Conservation (phyloP, 30 jellyfish, hydroid and myxozoan species). For the Cassiopea xamachana region DNA sequence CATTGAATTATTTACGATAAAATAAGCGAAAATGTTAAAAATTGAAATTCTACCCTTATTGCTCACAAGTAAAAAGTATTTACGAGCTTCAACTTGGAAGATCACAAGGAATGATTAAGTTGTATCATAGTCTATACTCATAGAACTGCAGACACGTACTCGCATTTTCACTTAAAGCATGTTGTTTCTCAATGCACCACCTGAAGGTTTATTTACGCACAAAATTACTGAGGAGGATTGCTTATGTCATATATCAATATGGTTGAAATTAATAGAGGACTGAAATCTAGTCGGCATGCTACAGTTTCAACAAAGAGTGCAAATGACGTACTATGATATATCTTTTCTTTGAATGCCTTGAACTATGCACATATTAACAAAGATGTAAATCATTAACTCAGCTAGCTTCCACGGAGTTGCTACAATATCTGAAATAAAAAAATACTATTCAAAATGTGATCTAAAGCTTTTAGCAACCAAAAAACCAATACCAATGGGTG, state of each 20-base stretch:
- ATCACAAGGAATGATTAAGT: too few species aligned
- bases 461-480: neutral
- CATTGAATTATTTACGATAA: neutral
- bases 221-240: too few species aligned
- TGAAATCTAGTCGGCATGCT: neutral
- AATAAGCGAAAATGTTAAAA: neutral
- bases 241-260: too few species aligned
- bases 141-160: too few species aligned
- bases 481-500: neutral
- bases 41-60: neutral
- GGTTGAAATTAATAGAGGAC: neutral
- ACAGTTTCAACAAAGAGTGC: neutral
- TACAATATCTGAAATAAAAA: slow-evolving; percentile 25
- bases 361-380: slow-evolving; percentile 63
- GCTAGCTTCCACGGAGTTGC: slow-evolving; percentile 38
- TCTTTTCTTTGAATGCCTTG: slow-evolving; percentile 24
- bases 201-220: too few species aligned
- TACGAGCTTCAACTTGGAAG: too few species aligned
- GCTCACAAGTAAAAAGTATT: neutral
- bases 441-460: neutral
- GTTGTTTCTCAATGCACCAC: too few species aligned
- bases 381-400: slow-evolving; percentile 42
- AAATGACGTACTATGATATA: slow-evolving; percentile 18
- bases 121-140: too few species aligned
- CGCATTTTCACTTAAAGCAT: too few species aligned